phyloP scores from a whole-genome alignment of 2,888 invertebrate genomes.

The Lepidocyrtinus sp. region DNA sequence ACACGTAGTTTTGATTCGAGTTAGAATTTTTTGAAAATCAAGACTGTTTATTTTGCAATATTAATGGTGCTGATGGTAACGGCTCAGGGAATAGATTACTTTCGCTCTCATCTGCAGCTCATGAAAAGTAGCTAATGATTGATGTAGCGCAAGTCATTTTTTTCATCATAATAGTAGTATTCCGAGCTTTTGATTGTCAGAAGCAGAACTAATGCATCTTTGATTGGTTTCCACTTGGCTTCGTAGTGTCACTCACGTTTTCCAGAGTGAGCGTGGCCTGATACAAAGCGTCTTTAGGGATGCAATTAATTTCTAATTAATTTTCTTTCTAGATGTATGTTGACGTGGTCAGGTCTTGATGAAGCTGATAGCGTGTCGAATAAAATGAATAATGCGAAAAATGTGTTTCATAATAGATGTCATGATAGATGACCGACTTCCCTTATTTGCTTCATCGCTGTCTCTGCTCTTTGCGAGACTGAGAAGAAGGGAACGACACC shows the following conservation, averaged over 20 bases:
- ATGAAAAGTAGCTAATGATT: neutral
- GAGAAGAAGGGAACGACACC: no score
- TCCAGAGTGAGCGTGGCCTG: neutral
- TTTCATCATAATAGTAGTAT: neutral
- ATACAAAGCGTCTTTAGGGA: slow-evolving; percentile 3
- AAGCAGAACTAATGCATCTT: slow-evolving; percentile 49
- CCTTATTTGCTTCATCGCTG: neutral
- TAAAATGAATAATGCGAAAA: neutral
- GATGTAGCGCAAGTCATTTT: neutral
- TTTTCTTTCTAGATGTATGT: slow-evolving; percentile 4
- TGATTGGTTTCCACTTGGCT: slow-evolving; percentile 55
- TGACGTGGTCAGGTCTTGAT: slow-evolving; percentile 34
- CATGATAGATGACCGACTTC: neutral
- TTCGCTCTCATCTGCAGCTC: slow-evolving; percentile 42
- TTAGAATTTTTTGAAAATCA: no score
- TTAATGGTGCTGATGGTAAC: no score
- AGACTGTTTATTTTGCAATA: no score
- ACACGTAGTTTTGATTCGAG: no score
- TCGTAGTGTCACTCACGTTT: neutral
- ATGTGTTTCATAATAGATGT: neutral
- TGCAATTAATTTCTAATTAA: slow-evolving; percentile 49
- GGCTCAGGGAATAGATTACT: slow-evolving; percentile 49
- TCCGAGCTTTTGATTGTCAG: neutral
- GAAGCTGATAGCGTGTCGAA: neutral
- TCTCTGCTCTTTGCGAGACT: no score